phyloP scores from a whole-genome alignment of 2,113 vertebrate genomes.

The Hemichromis elongatus region DNA sequence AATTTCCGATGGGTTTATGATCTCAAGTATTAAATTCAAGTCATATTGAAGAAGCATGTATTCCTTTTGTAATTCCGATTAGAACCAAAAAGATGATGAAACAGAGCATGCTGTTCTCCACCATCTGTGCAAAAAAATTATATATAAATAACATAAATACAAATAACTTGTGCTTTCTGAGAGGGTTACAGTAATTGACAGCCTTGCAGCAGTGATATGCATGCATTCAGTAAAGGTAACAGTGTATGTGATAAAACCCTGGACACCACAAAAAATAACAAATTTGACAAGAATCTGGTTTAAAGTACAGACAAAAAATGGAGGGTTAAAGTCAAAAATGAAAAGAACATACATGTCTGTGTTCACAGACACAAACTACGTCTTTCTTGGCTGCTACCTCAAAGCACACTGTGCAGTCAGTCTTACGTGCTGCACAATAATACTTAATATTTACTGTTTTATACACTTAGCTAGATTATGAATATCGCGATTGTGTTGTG shows the following conservation, averaged over 20 bases:
- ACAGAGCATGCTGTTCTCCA: not conserved
- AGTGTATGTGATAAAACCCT: not conserved
- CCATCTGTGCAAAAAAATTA: not conserved
- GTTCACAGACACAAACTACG: too few relatives aligned
- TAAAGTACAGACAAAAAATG: not conserved
- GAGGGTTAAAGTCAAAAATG: not conserved
- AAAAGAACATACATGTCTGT: too few relatives aligned
- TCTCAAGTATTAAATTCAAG: not conserved
- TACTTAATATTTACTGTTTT: too few relatives aligned
- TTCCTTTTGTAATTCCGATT: not conserved
- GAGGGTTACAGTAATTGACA: not conserved
- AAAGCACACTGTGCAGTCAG: too few relatives aligned
- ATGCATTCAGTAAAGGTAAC: not conserved
- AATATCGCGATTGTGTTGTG: too few relatives aligned
- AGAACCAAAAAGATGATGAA: not conserved
- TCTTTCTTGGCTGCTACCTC: too few relatives aligned
- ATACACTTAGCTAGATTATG: too few relatives aligned
- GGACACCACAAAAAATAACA: not conserved
- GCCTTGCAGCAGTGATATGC: not conserved
- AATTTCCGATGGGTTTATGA: not conserved
- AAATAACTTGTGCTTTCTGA: not conserved
- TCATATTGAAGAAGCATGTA: not conserved
- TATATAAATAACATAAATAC: not conserved
- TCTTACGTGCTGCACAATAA: too few relatives aligned
- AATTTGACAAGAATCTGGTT: not conserved